phyloP scores from a whole-genome alignment of 1,140 invertebrate genomes.

The Schlechtendalia chinensis region DNA sequence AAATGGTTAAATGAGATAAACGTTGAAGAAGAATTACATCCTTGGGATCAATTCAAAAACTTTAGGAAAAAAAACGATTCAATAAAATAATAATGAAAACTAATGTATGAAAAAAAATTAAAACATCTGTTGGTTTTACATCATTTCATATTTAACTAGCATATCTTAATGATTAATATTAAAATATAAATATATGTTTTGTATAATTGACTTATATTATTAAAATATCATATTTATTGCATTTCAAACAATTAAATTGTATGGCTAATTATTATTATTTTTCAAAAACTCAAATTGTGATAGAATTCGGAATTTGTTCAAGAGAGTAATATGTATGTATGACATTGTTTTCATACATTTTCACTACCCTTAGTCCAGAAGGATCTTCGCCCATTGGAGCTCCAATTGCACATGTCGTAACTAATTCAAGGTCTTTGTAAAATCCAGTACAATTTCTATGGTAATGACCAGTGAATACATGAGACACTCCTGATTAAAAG shows the following conservation, averaged over 20 bases:
- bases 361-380: slow-evolving; percentile 59
- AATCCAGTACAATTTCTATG: slow-evolving; percentile 61
- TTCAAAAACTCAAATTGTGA: not conserved
- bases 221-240: no score
- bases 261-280: not conserved
- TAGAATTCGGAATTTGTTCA: slow-evolving; percentile 32
- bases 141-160: not conserved
- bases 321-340: slow-evolving; percentile 56
- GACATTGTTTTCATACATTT: slow-evolving; percentile 55
- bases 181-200: no score
- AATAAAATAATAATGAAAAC: not conserved
- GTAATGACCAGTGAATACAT: slow-evolving; percentile 63
- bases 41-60: slow-evolving; percentile 51
- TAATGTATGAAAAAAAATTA: not conserved
- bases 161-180: no score
- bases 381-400: slow-evolving; percentile 58
- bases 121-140: not conserved
- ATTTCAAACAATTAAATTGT: no score
- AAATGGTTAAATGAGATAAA: slow-evolving; percentile 32
- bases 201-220: no score
- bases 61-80: not conserved
- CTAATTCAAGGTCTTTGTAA: slow-evolving; percentile 58
- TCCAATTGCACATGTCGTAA: slow-evolving; percentile 62
- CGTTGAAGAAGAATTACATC: slow-evolving; percentile 38
- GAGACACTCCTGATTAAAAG: slow-evolving; percentile 56